Evolutionary conservation across 1,140 invertebrate genomes (phyloP).

Genomic region (Mesaphorura yosii): DNA sequence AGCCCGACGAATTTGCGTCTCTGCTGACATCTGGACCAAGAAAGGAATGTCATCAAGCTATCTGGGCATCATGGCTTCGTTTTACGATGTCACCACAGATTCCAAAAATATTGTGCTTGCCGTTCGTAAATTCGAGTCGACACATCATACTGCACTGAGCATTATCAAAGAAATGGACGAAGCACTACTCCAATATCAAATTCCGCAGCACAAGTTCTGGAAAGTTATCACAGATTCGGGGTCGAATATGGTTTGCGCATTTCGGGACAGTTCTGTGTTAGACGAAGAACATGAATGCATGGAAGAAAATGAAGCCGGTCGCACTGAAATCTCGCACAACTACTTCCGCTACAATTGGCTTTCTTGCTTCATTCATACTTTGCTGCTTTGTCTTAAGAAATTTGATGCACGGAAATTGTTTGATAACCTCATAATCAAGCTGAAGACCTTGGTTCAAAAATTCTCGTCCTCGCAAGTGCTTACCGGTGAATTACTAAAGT

Average conservation of each 20-base stretch:
- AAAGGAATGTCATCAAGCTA: background rate
- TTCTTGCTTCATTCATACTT: background rate
- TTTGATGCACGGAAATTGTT: background rate
- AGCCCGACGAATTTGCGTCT: background rate
- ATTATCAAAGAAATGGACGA: background rate
- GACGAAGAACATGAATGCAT: no score
- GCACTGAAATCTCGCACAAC: background rate
- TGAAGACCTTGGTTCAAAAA: background rate
- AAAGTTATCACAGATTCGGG: background rate
- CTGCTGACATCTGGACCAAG: background rate
- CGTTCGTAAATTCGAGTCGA: background rate
- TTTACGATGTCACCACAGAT: background rate
- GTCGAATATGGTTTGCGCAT: background rate
- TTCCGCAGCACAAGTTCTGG: background rate
- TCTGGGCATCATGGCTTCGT: background rate
- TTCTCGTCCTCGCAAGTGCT: background rate
- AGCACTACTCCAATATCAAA: background rate
- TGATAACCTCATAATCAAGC: background rate
- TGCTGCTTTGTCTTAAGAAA: background rate
- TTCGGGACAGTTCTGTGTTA: no score
- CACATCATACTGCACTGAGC: background rate
- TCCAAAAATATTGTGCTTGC: background rate
- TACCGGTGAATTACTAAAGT: background rate
- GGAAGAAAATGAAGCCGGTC: background rate
- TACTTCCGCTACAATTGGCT: no score